Percentiles rank a stretch among this genome's conserved stretches.
phyloP scores from a whole-genome alignment of 2,888 invertebrate species.

The Andrena fulva region DNA sequence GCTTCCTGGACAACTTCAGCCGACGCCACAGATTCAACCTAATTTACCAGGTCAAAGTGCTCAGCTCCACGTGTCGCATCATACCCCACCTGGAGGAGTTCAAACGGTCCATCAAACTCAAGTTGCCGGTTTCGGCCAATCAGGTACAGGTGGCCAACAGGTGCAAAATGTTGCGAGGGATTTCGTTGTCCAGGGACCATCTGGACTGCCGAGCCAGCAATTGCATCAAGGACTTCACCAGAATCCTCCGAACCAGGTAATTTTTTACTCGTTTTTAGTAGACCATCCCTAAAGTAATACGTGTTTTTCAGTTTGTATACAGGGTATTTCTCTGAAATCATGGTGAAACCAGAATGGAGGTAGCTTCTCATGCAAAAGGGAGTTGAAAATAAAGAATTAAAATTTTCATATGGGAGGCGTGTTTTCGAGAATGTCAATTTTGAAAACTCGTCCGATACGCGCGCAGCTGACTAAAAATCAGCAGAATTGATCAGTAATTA shows the following conservation, averaged over 20 bases:
- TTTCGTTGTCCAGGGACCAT: slow-evolving; percentile 76
- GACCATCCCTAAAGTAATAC: not conserved
- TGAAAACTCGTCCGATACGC: too few relatives aligned
- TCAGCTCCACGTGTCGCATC: slow-evolving; percentile 82
- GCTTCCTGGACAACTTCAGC: slow-evolving; percentile 81
- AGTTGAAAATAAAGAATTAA: too few relatives aligned
- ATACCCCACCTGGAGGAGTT: slow-evolving; percentile 80
- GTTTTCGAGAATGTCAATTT: too few relatives aligned
- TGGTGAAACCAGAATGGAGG: too few relatives aligned
- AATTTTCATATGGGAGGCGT: too few relatives aligned
- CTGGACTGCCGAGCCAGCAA: slow-evolving; percentile 73
- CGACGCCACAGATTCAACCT: slow-evolving; percentile 78
- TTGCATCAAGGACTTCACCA: slow-evolving; percentile 78
- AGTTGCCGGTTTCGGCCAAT: slow-evolving; percentile 77
- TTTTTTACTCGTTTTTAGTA: not conserved
- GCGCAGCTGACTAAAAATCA: too few relatives aligned
- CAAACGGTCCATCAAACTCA: slow-evolving; percentile 83
- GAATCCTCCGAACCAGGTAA: slow-evolving; percentile 73
- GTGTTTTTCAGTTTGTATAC: too few relatives aligned
- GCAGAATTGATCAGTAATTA: too few relatives aligned
- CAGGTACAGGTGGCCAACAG: slow-evolving; percentile 73
- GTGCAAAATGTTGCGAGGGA: slow-evolving; percentile 77
- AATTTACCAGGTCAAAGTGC: slow-evolving; percentile 82
- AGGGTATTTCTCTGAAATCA: too few relatives aligned
- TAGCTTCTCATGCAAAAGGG: too few relatives aligned